These are phyloP conservation scores for Sciurus niger DNA, from an alignment of 2,113 vertebrate species.

Conservation along the genomic window DNA sequence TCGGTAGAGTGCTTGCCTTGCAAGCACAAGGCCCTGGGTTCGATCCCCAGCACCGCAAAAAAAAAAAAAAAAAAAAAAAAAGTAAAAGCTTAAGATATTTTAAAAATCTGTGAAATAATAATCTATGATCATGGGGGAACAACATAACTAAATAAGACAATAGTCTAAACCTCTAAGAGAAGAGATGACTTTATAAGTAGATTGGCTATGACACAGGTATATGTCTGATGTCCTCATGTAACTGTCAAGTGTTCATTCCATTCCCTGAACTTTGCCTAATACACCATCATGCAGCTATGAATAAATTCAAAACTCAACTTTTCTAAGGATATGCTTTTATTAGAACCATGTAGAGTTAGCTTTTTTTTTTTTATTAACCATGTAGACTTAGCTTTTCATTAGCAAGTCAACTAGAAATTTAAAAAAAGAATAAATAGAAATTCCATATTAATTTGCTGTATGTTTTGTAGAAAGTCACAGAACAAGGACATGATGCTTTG, in stretches of 20 bases:
- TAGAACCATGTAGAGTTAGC: neutral
- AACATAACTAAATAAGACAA: neutral
- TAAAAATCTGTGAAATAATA: neutral
- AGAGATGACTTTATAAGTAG: neutral
- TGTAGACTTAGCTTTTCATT: neutral
- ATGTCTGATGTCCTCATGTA: neutral
- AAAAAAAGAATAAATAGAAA: slow-evolving; percentile 23
- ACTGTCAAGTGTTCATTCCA: neutral
- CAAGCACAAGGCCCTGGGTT: no score
- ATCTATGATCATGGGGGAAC: neutral
- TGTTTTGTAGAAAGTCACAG: slow-evolving; percentile 7
- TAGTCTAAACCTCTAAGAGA: neutral
- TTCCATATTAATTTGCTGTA: neutral
- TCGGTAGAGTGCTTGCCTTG: no score
- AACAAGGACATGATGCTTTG: slow-evolving; percentile 15
- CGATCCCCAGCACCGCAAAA: no score
- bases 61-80: no score
- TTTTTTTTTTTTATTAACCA: slow-evolving; percentile 1
- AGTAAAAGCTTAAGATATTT: neutral
- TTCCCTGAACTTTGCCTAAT: neutral
- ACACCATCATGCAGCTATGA: neutral
- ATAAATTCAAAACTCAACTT: neutral
- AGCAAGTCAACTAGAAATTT: neutral
- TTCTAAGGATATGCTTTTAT: neutral
- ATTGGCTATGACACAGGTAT: neutral